phyloP scores from a whole-genome alignment of 2,113 vertebrate genomes.

The Ceyx melanurus region DNA sequence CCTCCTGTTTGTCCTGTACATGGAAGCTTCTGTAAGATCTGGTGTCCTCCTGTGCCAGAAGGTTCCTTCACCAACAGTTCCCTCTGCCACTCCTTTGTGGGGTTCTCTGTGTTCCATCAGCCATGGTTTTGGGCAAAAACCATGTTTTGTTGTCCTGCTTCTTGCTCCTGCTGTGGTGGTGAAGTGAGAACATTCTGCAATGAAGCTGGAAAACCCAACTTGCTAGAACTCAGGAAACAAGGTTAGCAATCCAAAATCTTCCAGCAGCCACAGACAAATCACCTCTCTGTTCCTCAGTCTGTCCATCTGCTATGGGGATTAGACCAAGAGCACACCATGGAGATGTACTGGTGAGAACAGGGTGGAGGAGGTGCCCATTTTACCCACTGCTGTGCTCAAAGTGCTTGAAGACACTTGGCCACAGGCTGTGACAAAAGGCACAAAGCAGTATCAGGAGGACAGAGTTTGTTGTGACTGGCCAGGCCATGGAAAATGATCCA shows the following conservation, averaged over 20 bases:
- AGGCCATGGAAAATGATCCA: constrained; percentile 3
- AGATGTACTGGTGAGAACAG: neutral
- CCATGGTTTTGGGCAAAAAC: neutral
- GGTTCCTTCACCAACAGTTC: neutral
- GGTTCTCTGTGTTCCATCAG: neutral
- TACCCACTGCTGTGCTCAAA: neutral
- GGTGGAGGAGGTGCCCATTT: neutral
- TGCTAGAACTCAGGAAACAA: neutral
- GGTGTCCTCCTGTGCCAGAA: neutral
- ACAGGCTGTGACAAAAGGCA: neutral
- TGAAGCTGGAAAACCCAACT: neutral
- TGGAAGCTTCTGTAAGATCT: neutral
- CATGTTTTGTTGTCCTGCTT: neutral
- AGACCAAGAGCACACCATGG: accelerated
- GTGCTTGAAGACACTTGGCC: neutral
- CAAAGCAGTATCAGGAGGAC: neutral
- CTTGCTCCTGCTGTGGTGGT: accelerated
- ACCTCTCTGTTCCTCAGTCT: neutral
- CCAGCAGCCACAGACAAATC: neutral
- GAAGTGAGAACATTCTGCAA: neutral
- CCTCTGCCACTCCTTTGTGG: neutral
- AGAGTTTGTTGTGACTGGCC: neutral
- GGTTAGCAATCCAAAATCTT: neutral
- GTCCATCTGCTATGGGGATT: neutral
- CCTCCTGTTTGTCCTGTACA: accelerated